These are phyloP conservation scores for Augochlorella aurata DNA, from an alignment of 2,888 invertebrate genomes.

Conservation along the genomic window DNA sequence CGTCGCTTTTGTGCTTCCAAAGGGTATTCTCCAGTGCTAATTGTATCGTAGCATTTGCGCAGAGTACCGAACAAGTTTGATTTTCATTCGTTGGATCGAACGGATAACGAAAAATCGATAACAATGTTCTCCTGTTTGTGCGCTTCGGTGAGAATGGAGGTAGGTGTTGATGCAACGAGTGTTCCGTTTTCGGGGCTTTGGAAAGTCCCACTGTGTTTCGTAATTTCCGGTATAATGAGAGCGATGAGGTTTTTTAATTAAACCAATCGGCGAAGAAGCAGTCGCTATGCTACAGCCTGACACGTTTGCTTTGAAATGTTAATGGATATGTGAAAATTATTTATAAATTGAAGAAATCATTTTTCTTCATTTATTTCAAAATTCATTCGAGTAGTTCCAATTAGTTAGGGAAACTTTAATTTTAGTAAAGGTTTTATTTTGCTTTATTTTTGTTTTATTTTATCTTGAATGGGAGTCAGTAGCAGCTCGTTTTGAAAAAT, in stretches of 20 bases:
- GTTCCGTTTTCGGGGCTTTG: neutral
- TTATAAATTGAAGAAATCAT: too few relatives aligned
- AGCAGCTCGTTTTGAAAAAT: too few relatives aligned
- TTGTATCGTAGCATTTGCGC: conserved; percentile 64
- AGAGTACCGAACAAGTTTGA: conserved; percentile 57
- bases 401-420: neutral
- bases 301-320: too few relatives aligned
- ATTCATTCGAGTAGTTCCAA: neutral
- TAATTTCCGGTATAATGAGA: too few relatives aligned
- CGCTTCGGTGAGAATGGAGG: conserved; percentile 79
- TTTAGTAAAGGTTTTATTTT: too few relatives aligned
- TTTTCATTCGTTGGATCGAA: conserved; percentile 32
- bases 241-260: neutral
- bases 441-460: too few relatives aligned
- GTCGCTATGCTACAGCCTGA: too few relatives aligned
- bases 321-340: too few relatives aligned
- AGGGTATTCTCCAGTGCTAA: conserved; percentile 69
- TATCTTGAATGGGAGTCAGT: too few relatives aligned
- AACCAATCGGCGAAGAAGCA: neutral
- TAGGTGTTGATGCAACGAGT: conserved; percentile 66
- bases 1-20: conserved; percentile 11
- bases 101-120: conserved; percentile 43
- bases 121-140: conserved; percentile 80
- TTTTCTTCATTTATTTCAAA: too few relatives aligned
- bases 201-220: neutral